phyloP scores from a whole-genome alignment of 1,140 invertebrate genomes.

The Mamestra configurata region DNA sequence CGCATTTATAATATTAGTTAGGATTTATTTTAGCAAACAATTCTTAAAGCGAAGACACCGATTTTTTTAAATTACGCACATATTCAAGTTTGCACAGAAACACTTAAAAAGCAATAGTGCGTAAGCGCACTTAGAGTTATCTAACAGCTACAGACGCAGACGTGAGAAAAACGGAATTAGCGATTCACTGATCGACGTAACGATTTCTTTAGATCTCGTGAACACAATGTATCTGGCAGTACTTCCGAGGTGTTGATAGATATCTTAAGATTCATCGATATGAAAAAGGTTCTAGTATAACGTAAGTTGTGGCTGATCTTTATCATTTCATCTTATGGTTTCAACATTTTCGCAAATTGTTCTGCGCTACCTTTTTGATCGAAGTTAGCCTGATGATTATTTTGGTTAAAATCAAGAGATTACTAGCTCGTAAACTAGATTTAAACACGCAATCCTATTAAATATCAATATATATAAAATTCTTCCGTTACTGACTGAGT shows the following conservation, averaged over 20 bases:
- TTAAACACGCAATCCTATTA: too few relatives aligned
- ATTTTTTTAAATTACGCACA: not conserved
- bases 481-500: too few relatives aligned
- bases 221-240: slow-evolving; percentile 13
- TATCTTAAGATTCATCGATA: slow-evolving; percentile 24
- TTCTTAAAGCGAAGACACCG: not conserved
- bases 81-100: slow-evolving; percentile 7
- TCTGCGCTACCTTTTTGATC: not conserved
- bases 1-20: too few relatives aligned
- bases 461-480: too few relatives aligned
- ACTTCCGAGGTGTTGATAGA: slow-evolving; percentile 29
- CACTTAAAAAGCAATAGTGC: slow-evolving; percentile 20
- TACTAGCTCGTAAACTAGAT: too few relatives aligned
- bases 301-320: not conserved
- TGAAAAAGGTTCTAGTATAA: slow-evolving; percentile 18
- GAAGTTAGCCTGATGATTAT: not conserved
- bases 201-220: slow-evolving; percentile 21
- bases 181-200: slow-evolving; percentile 45
- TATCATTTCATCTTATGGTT: not conserved
- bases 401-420: too few relatives aligned
- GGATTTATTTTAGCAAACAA: too few relatives aligned
- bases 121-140: slow-evolving; percentile 45
- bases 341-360: not conserved
- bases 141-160: slow-evolving; percentile 6
- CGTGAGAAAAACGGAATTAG: slow-evolving; percentile 51